A percentile compares a stretch with the other conserved stretches of the same genome.
These are phyloP conservation scores for Ia io DNA, from an alignment of 2,113 vertebrate genomes.

Conservation along the genomic window DNA sequence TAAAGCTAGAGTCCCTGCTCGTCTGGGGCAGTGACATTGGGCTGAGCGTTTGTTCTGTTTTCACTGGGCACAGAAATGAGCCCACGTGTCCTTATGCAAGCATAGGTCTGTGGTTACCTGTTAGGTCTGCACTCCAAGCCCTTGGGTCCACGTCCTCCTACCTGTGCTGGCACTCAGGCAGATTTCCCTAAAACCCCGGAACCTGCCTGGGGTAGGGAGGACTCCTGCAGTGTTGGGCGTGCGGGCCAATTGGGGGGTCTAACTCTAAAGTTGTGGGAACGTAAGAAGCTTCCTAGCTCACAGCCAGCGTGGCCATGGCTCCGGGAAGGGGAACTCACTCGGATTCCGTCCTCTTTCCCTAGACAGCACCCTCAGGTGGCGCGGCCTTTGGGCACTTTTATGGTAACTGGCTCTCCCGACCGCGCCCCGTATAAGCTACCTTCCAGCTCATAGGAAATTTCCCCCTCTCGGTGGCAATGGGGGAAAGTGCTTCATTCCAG, in stretches of 20 bases:
- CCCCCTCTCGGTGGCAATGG: background rate
- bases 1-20: background rate
- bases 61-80: background rate
- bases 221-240: fast-evolving
- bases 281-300: background rate
- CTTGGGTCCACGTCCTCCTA: background rate
- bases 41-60: background rate
- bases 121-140: background rate
- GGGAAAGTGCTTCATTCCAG: background rate
- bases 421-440: background rate
- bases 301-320: background rate
- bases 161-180: background rate
- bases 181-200: background rate
- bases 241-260: fast-evolving
- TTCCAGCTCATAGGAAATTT: background rate
- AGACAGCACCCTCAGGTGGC: background rate
- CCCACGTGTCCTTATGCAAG: background rate
- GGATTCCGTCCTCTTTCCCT: background rate
- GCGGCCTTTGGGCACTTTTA: background rate
- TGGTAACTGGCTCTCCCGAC: background rate
- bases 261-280: background rate
- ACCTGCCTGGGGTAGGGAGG: background rate
- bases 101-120: too few relatives aligned
- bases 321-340: background rate
- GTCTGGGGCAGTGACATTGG: background rate